These are phyloP conservation scores for Melanerpes aurifrons DNA, from an alignment of 2,113 vertebrate genomes.

Conservation along the genomic window DNA sequence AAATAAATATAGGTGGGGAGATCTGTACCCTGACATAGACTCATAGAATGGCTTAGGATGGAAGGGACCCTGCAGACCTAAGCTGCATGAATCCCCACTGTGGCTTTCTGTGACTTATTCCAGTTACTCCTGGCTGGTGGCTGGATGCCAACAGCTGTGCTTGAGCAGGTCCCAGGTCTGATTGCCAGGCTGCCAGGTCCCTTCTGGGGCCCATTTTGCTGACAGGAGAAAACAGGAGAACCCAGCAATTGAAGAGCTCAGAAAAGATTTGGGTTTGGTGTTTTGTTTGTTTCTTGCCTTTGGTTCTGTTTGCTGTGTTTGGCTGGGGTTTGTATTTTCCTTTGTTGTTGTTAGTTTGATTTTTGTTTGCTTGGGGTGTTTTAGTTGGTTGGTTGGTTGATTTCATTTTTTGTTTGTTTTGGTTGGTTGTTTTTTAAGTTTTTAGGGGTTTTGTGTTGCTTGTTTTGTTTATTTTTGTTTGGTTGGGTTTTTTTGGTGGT, in stretches of 20 bases:
- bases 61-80: background rate
- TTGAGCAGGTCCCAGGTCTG: background rate
- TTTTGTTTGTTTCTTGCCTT: too few relatives aligned
- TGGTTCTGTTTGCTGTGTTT: background rate
- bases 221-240: background rate
- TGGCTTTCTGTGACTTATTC: background rate
- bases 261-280: background rate
- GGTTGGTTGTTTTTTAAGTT: too few relatives aligned
- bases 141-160: background rate
- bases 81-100: rapidly evolving
- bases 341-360: too few relatives aligned
- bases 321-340: too few relatives aligned
- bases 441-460: too few relatives aligned
- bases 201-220: background rate
- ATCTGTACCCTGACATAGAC: background rate
- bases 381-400: too few relatives aligned
- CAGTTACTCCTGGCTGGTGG: background rate
- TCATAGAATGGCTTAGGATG: too few relatives aligned
- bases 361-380: too few relatives aligned
- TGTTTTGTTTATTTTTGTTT: too few relatives aligned
- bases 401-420: too few relatives aligned
- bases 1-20: background rate
- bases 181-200: background rate
- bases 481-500: too few relatives aligned
- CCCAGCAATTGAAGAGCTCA: background rate